These are phyloP conservation scores for Cyanoderma ruficeps DNA, from an alignment of 2,113 vertebrate genomes.

Conservation along the genomic window DNA sequence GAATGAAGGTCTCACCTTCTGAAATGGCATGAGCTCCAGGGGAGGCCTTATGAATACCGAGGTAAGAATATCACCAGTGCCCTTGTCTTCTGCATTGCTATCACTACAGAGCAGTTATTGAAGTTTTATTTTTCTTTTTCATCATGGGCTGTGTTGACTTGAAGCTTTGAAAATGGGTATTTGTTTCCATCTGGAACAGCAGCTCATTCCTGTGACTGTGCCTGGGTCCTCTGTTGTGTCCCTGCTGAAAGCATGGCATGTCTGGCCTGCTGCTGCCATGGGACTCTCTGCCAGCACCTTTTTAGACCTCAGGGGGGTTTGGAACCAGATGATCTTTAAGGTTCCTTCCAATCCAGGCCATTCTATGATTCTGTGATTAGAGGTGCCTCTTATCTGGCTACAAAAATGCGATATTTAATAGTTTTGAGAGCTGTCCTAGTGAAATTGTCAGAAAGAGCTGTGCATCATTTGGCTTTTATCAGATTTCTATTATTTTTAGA, in stretches of 20 bases:
- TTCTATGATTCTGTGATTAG: not conserved
- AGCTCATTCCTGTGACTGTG: rapidly evolving
- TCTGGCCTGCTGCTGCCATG: not conserved
- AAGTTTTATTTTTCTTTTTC: not conserved
- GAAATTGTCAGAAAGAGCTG: not conserved
- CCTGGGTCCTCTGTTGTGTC: not conserved
- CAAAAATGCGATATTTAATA: not conserved
- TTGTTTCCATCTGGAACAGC: not conserved
- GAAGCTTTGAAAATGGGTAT: not conserved
- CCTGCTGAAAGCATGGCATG: rapidly evolving
- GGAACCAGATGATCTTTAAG: not conserved
- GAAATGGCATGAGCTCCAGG: not conserved
- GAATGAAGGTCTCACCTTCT: not conserved
- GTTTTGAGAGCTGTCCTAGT: not conserved
- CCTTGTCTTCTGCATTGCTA: not conserved
- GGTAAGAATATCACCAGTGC: not conserved
- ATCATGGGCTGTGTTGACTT: not conserved
- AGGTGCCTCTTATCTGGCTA: not conserved
- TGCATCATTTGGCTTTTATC: not conserved
- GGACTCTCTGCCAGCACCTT: not conserved
- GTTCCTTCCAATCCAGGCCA: not conserved
- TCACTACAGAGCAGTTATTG: not conserved
- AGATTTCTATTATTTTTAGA: not conserved
- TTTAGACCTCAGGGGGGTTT: not conserved
- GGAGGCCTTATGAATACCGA: rapidly evolving